Conservation (phyloP, 2,888 invertebrate genomes). For the Oxytorus armatus region DNA sequence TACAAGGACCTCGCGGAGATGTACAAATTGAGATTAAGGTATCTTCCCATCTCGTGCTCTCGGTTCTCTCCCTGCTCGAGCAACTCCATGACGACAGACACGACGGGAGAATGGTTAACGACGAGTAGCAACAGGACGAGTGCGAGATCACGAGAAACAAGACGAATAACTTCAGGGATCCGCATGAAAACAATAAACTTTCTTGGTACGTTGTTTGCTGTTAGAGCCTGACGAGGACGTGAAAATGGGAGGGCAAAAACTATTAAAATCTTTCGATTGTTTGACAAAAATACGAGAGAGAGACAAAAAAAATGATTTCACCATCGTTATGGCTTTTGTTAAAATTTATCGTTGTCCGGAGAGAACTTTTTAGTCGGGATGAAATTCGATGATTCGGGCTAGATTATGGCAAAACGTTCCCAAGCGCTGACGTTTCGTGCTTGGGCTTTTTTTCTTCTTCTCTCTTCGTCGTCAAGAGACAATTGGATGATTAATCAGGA, state of each 20-base stretch:
- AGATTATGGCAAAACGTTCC: constrained; percentile 10
- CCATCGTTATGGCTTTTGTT: neutral
- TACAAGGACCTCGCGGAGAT: constrained; percentile 68
- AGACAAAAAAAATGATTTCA: neutral
- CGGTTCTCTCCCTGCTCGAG: constrained; percentile 62
- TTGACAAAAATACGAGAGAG: neutral
- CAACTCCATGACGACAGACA: constrained; percentile 35
- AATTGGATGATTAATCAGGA: constrained; percentile 53
- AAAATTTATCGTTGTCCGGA: neutral
- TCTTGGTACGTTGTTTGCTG: constrained; percentile 19
- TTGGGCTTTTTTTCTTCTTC: constrained; percentile 20
- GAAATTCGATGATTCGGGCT: constrained; percentile 31
- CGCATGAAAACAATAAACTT: constrained; percentile 36
- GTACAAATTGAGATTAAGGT: constrained; percentile 78
- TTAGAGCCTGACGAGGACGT: constrained; percentile 12
- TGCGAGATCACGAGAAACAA: constrained; percentile 16
- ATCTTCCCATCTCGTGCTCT: constrained; percentile 38
- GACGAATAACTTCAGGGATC: constrained; percentile 31
- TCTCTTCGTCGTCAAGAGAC: constrained; percentile 35
- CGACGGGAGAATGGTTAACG: constrained; percentile 45
- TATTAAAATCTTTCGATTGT: neutral
- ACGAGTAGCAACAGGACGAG: constrained; percentile 42
- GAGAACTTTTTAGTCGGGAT: neutral
- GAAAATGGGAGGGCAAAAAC: neutral
- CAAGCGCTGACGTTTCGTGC: neutral